Conservation (phyloP, 2,113 vertebrate species). For the Percina caprodes region DNA sequence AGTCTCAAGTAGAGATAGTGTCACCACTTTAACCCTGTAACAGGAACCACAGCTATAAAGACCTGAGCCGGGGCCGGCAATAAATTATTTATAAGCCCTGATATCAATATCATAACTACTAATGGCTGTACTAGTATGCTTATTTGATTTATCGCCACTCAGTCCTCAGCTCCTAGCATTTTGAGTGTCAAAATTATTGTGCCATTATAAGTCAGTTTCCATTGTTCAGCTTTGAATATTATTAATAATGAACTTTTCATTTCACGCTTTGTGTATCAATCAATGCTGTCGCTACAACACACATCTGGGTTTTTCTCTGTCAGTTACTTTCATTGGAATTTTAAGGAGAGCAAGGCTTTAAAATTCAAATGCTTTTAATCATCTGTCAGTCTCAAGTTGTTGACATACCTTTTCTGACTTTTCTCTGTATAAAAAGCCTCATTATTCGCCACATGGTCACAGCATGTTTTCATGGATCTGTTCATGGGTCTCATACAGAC, state of each 20-base stretch:
- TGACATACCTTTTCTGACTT: conserved; percentile 4
- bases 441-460: conserved; percentile 22
- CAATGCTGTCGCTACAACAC: conserved; percentile 1
- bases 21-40: conserved; percentile 1
- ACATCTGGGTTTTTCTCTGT: conserved; percentile 3
- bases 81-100: not conserved
- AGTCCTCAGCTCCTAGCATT: not conserved
- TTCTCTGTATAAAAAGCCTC: conserved; percentile 26
- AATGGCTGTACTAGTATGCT: not conserved
- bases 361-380: conserved; percentile 6
- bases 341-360: conserved; percentile 11
- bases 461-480: conserved; percentile 39
- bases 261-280: not conserved
- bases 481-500: conserved; percentile 10
- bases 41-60: not conserved
- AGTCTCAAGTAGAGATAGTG: not conserved
- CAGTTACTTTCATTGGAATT: conserved; percentile 11
- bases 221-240: conserved; percentile 5
- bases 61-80: not conserved
- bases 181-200: conserved; percentile 4
- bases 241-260: conserved; percentile 7
- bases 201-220: not conserved
- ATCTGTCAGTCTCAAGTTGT: conserved; percentile 16
- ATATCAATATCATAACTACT: not conserved
- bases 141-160: not conserved